Evolutionary conservation across 2,888 invertebrate species (phyloP), one percentile per base, ranked within the genome.

Genomic region (Eremobia ochroleuca): DNA sequence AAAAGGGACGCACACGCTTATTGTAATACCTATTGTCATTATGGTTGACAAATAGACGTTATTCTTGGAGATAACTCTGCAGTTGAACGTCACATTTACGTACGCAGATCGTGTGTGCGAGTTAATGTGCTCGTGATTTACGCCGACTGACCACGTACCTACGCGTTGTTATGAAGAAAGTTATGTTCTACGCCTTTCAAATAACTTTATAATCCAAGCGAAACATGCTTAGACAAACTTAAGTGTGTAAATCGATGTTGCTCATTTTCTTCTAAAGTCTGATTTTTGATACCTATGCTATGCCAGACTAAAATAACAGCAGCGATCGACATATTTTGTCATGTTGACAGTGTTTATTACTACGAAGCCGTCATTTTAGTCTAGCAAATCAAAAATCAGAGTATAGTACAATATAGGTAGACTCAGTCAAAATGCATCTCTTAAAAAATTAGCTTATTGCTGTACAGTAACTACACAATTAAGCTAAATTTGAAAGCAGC

Each of bases 81-180:
- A n/a, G 67, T 52, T 59, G 46, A 69, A 76, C 87, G 88, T 88
- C 87, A 87, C 43, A 88, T 64, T 69, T 81, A 75, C 87, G 88
- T 84, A 77, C 79, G 83, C 85, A 58, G 9, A 71, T 52, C 72
- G 67, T 70, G 59, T 72, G 64, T 71, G 21, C 11, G 28, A 37
- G 34, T 37, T 72, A 62, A 70, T 85, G 67, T 37, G 6, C 28
- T 25, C 15, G 55, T 68, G 49, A 55, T 76, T 73, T 64, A 71
- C 59, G 65, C 13, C 40, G 28, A 31, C 59, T 52, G 46, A 66
- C 72, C 81, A 85, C 77, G 71, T 82, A 74, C 77, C 68, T 82
- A 74, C 65, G 73, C 69, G 55, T 59, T 68, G 40, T 59, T 62
- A 28, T 62, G 28, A 65, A 55, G 67, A 68, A 55, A 68, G 25